Base-by-base conservation (phyloP, 2,888 invertebrate genomes). In the Mesorhabditis sp. region DNA sequence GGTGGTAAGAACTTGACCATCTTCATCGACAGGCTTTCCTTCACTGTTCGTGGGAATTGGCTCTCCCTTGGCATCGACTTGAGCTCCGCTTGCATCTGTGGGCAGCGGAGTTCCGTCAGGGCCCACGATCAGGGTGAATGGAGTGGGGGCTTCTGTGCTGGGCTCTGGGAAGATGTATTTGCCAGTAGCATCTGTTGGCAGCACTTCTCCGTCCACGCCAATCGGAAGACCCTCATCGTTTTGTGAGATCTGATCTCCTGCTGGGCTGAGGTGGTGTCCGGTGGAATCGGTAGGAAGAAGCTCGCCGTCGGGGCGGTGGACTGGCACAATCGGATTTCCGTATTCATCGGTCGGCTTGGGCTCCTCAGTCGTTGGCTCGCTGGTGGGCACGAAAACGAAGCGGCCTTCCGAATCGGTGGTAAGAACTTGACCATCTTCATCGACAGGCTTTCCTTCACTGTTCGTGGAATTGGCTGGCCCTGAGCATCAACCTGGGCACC, bases 301-400 rank as follows among this genome's bases (percentile, higher is more conserved):
- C 44, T 72, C 68, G 10, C 77, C 76, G 67, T 77, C 76, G 4
- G 73, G 71, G 61, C 73, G 71, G 5, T 74, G 71, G n/a, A 78
- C 72, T 13, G 73, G 73, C 42, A 72, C 71, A 43, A 77, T 67
- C 15, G 70, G 69, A n/a, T 65, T 66, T 62, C 68, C 66, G 44
- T 43, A 6, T 10, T 70, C 72, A 61, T 75, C 75, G 6, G 75
- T 71, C 28, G 74, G 74, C 6, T 72, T 71, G 5, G 72, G 70
- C 6, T 61, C 67, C 71, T 45, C 70, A 72, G 62, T 73, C 71
- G 28, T 28, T 28, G 28, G 28, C 28, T 28, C 28, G 28, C 28
- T 28, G 28, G 28, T 28, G 28, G 28, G 28, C 28, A 28, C 28
- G 28, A 28, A 28, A 28, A 78, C 68, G 5, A 72, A 42, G 42